These are phyloP conservation scores for Pangasius sanitwongsei DNA, from an alignment of 2,797 vertebrate genomes.

Conservation along the genomic window DNA sequence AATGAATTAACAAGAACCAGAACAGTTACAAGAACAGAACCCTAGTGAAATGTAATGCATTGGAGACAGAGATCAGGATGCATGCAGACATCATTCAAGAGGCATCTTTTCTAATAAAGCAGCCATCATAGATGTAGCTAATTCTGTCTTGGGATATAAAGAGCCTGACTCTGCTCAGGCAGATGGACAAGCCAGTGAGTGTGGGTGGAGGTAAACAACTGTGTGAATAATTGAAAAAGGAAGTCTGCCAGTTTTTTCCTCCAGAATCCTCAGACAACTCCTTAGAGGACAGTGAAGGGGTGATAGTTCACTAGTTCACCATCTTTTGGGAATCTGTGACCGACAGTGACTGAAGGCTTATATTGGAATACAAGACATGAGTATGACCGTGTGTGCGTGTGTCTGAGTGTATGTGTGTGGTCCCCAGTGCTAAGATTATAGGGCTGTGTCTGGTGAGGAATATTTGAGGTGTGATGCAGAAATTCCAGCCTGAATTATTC, in stretches of 20 bases:
- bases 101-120: neutral
- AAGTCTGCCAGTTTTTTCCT: conserved; percentile 35
- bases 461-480: conserved; percentile 46
- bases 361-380: neutral
- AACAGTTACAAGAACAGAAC: neutral
- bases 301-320: conserved; percentile 30
- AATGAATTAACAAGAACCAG: neutral
- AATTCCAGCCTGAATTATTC: conserved; percentile 53
- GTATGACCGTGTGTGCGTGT: conserved; percentile 1
- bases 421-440: conserved; percentile 14
- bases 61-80: neutral
- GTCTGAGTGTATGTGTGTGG: conserved; percentile 15
- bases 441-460: conserved; percentile 16
- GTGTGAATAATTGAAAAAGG: conserved; percentile 51
- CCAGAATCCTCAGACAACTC: neutral
- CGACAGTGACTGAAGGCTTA: conserved; percentile 17
- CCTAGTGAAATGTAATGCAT: neutral
- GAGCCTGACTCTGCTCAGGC: conserved; percentile 32
- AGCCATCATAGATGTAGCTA: neutral
- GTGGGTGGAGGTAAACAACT: conserved; percentile 41
- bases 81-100: neutral
- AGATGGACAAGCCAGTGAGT: conserved; percentile 40
- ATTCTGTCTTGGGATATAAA: conserved; percentile 10
- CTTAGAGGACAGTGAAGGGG: conserved; percentile 27
- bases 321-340: conserved; percentile 34